Conservation (phyloP, 2,888 invertebrate species). For the Campaea margaritaria region DNA sequence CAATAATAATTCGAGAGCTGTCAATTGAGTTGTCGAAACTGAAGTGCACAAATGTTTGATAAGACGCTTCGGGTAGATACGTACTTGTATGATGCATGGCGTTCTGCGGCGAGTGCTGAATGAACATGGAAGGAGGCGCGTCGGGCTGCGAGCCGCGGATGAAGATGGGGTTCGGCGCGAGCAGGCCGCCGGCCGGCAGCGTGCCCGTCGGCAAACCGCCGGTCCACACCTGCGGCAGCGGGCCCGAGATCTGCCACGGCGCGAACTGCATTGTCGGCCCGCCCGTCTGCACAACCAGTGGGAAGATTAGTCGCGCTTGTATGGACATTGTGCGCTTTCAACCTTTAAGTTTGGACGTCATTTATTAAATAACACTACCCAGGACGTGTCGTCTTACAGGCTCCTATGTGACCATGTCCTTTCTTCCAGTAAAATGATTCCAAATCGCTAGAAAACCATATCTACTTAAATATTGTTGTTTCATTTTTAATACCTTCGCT, state of each 20-base stretch:
- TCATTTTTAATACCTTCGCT: no score
- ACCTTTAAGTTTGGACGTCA: no score
- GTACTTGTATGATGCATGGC: constrained; percentile 66
- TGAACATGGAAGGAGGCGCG: constrained; percentile 89
- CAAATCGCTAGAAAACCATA: no score
- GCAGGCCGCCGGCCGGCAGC: constrained; percentile 86
- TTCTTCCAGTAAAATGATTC: no score
- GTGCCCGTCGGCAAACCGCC: constrained; percentile 88
- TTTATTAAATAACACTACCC: no score
- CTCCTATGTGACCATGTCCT: no score
- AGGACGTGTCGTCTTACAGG: no score
- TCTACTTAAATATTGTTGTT: no score
- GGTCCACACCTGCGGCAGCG: constrained; percentile 91
- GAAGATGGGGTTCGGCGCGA: constrained; percentile 92
- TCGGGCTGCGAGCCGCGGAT: constrained; percentile 93
- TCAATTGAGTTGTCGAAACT: no score
- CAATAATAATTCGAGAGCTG: no score
- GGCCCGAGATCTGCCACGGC: constrained; percentile 91
- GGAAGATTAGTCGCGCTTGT: constrained; percentile 14
- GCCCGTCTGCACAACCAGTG: constrained; percentile 72
- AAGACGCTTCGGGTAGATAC: background rate
- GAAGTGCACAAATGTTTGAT: no score
- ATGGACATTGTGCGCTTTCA: background rate
- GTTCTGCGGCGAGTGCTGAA: constrained; percentile 90
- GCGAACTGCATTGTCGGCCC: constrained; percentile 92